Conservation (phyloP, 2,113 vertebrate genomes). For the Galeopterus variegatus region DNA sequence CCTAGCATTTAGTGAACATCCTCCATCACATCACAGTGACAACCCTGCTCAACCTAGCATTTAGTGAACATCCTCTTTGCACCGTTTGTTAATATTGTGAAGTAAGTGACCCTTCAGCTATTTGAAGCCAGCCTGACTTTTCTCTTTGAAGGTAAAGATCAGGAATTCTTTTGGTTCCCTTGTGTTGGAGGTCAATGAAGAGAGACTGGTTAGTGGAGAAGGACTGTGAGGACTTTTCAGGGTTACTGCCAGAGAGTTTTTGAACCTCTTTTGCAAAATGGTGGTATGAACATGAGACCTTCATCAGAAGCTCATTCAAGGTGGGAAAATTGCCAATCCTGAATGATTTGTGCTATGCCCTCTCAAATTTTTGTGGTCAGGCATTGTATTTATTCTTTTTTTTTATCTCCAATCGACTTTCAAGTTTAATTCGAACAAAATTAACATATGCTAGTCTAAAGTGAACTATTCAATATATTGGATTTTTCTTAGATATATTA, state of each 20-base stretch:
- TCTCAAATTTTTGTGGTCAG: background rate
- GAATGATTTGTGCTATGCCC: background rate
- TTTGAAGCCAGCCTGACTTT: background rate
- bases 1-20: background rate
- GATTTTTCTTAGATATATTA: conserved; percentile 54
- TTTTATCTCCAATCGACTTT: background rate
- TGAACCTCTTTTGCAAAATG: background rate
- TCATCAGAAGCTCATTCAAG: conserved; percentile 17
- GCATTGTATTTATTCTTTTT: background rate
- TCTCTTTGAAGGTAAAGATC: background rate
- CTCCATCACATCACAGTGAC: background rate
- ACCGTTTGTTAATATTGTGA: background rate
- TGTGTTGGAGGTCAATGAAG: background rate
- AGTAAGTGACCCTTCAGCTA: background rate
- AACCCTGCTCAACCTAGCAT: background rate
- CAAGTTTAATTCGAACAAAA: conserved; percentile 50
- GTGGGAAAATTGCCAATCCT: background rate
- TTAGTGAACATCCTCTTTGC: background rate
- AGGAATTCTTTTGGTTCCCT: background rate
- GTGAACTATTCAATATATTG: conserved; percentile 20
- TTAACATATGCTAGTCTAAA: conserved; percentile 8
- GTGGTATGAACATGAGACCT: background rate
- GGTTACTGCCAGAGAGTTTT: background rate
- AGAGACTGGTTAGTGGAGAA: background rate
- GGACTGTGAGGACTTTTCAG: background rate